Conservation (phyloP, 2,797 vertebrate genomes). For the Pangasius larnaudii region DNA sequence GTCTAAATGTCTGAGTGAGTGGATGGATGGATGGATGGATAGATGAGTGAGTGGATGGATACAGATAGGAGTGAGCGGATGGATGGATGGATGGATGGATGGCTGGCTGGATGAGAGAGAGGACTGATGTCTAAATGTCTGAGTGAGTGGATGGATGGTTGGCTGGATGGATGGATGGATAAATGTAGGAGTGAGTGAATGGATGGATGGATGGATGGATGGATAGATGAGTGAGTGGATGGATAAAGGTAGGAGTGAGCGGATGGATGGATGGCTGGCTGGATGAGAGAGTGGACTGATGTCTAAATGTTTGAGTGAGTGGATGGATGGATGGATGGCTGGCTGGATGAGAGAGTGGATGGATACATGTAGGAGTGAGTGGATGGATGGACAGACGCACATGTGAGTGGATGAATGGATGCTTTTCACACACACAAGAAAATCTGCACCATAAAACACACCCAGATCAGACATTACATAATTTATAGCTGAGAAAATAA, state of each 20-base stretch:
- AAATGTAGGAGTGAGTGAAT: neutral
- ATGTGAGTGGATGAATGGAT: neutral
- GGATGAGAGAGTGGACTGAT: neutral
- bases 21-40: neutral
- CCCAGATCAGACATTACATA: neutral
- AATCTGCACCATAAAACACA: neutral
- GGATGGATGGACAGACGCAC: neutral
- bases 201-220: neutral
- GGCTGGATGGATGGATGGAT: neutral
- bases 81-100: no score
- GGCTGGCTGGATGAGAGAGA: no score
- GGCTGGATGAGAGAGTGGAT: neutral
- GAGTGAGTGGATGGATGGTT: neutral
- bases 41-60: no score
- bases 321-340: neutral
- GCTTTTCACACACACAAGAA: neutral
- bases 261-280: neutral
- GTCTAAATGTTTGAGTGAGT: neutral
- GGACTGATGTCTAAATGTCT: neutral
- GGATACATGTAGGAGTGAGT: fast-evolving
- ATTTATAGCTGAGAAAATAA: neutral
- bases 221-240: neutral
- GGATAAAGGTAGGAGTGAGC: fast-evolving
- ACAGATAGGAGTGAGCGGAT: neutral
- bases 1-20: no score